phyloP scores from a whole-genome alignment of 2,797 vertebrate species.

The Neostethus bicornis region DNA sequence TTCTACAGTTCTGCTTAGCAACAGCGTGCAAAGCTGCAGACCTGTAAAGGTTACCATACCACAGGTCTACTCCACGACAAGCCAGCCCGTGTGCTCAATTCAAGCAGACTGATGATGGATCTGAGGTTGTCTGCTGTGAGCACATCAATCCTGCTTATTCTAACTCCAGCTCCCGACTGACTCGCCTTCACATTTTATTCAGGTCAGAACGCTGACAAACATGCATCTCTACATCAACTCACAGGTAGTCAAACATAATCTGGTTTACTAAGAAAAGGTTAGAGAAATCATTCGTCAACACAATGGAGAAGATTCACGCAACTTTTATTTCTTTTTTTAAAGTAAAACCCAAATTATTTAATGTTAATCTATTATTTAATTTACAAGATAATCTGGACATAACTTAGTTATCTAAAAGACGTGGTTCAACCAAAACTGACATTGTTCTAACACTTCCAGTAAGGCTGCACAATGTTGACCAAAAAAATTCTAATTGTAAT shows the following conservation, averaged over 20 bases:
- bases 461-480: too few species aligned
- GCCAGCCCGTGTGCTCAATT: constrained; percentile 48
- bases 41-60: constrained; percentile 58
- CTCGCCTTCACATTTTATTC: constrained; percentile 71
- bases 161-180: constrained; percentile 67
- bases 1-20: constrained; percentile 60
- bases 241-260: constrained; percentile 24
- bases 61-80: constrained; percentile 44
- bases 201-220: constrained; percentile 52
- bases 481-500: too few species aligned
- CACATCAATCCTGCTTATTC: constrained; percentile 73
- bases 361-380: not conserved
- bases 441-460: too few species aligned
- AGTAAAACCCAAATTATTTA: not conserved
- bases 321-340: not conserved
- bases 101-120: constrained; percentile 62
- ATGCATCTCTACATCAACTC: constrained; percentile 44
- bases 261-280: constrained; percentile 22
- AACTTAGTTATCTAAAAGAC: too few species aligned
- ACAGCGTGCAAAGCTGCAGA: constrained; percentile 49
- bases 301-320: not conserved
- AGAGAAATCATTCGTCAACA: constrained; percentile 10
- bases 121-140: constrained; percentile 65
- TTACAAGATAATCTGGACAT: too few species aligned
- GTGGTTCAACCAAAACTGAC: too few species aligned